Evolutionary conservation across 2,888 invertebrate genomes (phyloP).

Genomic region (Tromatobia lineatoria): DNA sequence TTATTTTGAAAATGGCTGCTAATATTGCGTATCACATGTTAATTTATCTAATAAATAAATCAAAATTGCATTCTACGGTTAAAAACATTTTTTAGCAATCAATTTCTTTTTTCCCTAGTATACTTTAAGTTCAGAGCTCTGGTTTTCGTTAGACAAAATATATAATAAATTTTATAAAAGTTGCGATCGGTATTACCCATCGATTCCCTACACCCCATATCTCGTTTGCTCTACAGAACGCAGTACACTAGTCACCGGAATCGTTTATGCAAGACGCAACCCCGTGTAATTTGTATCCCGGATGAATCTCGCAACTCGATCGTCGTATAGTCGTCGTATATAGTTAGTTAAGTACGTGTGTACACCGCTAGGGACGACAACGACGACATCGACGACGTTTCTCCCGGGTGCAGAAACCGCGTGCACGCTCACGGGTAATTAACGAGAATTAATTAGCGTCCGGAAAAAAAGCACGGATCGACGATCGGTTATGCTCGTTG

Average conservation of each 20-base stretch:
- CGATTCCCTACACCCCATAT: background rate
- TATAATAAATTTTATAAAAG: background rate
- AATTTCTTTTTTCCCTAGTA: no score
- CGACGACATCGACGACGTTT: conserved; percentile 65
- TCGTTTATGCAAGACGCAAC: conserved; percentile 72
- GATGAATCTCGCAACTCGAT: conserved; percentile 73
- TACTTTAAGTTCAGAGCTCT: no score
- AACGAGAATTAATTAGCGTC: conserved; percentile 81
- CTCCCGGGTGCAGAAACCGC: conserved; percentile 61
- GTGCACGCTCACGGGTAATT: conserved; percentile 74
- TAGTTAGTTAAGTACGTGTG: conserved; percentile 20
- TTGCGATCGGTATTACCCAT: background rate
- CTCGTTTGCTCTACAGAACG: background rate
- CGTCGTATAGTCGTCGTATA: conserved; percentile 62
- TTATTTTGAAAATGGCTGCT: no score
- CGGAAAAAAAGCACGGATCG: conserved; percentile 71
- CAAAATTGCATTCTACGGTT: no score
- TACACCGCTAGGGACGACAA: conserved; percentile 12
- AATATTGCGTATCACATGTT: no score
- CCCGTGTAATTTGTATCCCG: conserved; percentile 74
- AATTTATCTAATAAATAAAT: no score
- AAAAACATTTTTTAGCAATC: no score
- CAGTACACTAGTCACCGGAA: conserved; percentile 43
- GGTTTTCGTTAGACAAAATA: no score
- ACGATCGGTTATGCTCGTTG: conserved; percentile 73